Evolutionary conservation across 2,888 invertebrate genomes (phyloP).

Genomic region (Patella caerulea): DNA sequence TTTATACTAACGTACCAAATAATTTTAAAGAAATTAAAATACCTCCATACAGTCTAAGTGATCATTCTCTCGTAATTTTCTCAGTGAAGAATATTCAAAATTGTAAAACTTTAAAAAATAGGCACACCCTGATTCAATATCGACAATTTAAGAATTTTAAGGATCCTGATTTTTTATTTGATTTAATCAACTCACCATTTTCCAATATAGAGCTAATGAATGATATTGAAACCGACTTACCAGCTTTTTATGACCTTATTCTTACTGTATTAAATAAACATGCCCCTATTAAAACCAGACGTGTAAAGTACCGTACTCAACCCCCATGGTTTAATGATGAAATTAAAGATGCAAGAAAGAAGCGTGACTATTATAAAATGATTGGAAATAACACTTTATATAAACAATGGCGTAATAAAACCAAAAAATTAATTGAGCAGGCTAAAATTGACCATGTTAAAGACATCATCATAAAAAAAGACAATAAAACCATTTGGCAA

Average conservation of each 20-base stretch:
- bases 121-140: no score
- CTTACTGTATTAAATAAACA: not conserved
- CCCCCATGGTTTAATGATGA: not conserved
- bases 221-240: not conserved
- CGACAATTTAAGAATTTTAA: no score
- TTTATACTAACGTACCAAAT: constrained; percentile 1
- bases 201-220: not conserved
- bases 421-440: not conserved
- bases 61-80: not conserved
- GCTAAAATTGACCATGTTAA: not conserved
- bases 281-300: constrained; percentile 1
- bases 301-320: not conserved
- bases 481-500: not conserved
- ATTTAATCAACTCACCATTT: not conserved
- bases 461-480: no score
- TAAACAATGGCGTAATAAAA: constrained; percentile 2
- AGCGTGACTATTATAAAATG: not conserved
- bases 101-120: not conserved
- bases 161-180: no score
- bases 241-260: not conserved
- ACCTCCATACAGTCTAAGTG: constrained; percentile 13
- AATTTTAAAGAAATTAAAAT: constrained; percentile 9
- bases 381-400: not conserved
- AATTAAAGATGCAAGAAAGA: not conserved
- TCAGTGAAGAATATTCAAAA: constrained; percentile 6